Percentiles rank a stretch among this genome's conserved stretches.
These are phyloP conservation scores for Vidua chalybeata DNA, from an alignment of 2,113 vertebrate species.

Conservation along the genomic window DNA sequence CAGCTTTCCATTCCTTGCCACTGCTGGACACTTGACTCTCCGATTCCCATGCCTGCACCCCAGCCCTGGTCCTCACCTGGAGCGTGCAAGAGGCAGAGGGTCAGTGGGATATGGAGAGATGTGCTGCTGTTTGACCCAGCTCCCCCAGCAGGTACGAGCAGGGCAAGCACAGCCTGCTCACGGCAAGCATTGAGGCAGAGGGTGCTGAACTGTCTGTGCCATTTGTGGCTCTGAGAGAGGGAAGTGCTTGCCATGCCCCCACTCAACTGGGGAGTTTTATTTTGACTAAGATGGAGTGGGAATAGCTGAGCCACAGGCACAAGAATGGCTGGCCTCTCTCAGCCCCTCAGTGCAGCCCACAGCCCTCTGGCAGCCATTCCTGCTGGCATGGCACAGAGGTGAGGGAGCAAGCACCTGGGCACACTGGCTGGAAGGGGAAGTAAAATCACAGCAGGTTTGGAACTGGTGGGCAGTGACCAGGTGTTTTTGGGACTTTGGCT, in stretches of 20 bases:
- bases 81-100: not conserved
- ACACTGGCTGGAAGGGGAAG: not conserved
- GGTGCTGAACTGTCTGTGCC: not conserved
- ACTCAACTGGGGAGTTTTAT: not conserved
- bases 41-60: not conserved
- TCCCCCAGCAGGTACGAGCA: rapidly evolving
- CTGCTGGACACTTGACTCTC: rapidly evolving
- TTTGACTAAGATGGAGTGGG: not conserved
- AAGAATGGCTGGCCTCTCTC: rapidly evolving
- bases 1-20: rapidly evolving
- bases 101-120: not conserved
- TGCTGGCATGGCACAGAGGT: not conserved
- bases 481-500: not conserved
- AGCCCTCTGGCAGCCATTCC: not conserved
- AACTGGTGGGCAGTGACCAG: not conserved
- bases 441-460: not conserved
- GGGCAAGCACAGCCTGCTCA: rapidly evolving
- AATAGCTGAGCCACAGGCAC: not conserved
- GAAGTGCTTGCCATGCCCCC: not conserved
- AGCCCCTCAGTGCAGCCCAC: not conserved
- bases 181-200: rapidly evolving
- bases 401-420: not conserved
- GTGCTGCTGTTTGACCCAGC: not conserved
- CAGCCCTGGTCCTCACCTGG: not conserved
- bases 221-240: not conserved